Evolutionary conservation across 1,140 invertebrate genomes (phyloP), one percentile per base, ranked within the genome.

Genomic region (Lerema accius): DNA sequence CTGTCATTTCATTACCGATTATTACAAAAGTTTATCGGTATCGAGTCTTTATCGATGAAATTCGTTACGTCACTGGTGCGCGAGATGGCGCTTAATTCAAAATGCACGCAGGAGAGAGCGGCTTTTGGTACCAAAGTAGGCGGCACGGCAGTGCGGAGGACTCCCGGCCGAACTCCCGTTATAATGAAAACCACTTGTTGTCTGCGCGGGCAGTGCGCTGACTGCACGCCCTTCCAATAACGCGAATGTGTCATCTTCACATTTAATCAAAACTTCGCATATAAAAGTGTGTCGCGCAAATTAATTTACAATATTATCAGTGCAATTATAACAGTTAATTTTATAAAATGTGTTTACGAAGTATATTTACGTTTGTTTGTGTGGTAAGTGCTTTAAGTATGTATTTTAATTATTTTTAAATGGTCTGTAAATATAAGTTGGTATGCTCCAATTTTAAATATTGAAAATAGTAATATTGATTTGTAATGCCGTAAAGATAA

Each of bases 181-280:
- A 90, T 90, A 88, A 88, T 88, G 84, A 86, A 84, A 79, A 89
- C 73, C 78, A 88, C 82, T 86, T 86, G 82, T 89, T 86, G 82
- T 87, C 83, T 87, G 84, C 63, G 72, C 84, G 85, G 87, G 83
- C 84, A 90, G 85, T 90, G 87, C 85, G 87, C 80, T 84, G 87
- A 87, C 70, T 83, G 87, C 87, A 87, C 85, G 87, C 87, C 87
- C 87, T 88, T 84, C 76, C 68, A 78, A 43, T 78, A 76, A 72
- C 80, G 84, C 84, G 85, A 90, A 90, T 90, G 87, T 87, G 73
- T 80, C 69, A 81, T 84, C 76, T 78, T 82, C 71, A 83, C 73
- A 82, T 74, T 86, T 71, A 76, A 51, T 80, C 64, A 63, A 81
- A 73, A 78, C 71, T 84, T 85, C 73, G 83, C 79, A 78, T 80